These are phyloP conservation scores for honey bee (Apis mellifera) DNA, from an alignment of 1,140 invertebrate species.

Conservation along the genomic window Amel_HAv3.1 CM009932.2:14113001-14113500, in stretches of 20 bases:
- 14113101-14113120: background rate
- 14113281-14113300: background rate
- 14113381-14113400: no score
- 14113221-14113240: background rate
- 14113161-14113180: background rate
- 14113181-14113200: no score
- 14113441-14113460: no score
- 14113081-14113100: background rate
- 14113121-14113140: background rate
- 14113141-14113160: conserved; percentile 4
- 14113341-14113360: no score
- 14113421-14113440: no score
- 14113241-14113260: background rate
- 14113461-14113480: no score
- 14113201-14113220: background rate
- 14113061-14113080: background rate
- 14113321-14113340: no score
- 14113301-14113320: no score
- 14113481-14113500: no score
- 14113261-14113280: background rate
- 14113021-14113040: conserved; percentile 11
- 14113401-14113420: no score
- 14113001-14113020: conserved; percentile 39
- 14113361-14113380: no score
- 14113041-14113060: background rate